Evolutionary conservation across 2,888 invertebrate genomes (phyloP).

Genomic region (Erebia ligea): DNA sequence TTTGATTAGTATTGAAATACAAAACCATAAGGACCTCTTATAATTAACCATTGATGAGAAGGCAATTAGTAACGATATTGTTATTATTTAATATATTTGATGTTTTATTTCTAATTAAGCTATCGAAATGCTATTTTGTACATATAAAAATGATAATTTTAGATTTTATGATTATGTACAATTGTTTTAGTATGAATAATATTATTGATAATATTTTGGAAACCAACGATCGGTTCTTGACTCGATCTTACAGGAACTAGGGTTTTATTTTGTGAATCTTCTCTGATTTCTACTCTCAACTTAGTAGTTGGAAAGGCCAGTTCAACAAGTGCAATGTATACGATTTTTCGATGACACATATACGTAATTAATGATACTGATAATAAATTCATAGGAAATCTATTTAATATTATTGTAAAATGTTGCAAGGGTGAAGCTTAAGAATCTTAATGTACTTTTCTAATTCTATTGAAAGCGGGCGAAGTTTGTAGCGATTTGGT

Average conservation of each 20-base stretch:
- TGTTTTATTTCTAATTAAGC: constrained; percentile 82
- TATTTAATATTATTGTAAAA: constrained; percentile 73
- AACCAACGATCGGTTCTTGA: constrained; percentile 68
- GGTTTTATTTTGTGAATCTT: constrained; percentile 62
- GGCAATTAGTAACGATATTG: constrained; percentile 82
- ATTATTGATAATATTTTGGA: constrained; percentile 75
- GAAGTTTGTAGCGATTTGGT: constrained; percentile 61
- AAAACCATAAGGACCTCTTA: constrained; percentile 84
- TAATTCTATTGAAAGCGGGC: constrained; percentile 51
- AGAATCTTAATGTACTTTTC: constrained; percentile 72
- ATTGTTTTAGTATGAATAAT: constrained; percentile 83
- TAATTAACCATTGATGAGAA: constrained; percentile 83
- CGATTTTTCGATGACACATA: constrained; percentile 82
- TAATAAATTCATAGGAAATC: constrained; percentile 77
- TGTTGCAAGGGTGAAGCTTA: constrained; percentile 74
- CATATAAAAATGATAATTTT: constrained; percentile 77
- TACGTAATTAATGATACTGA: constrained; percentile 78
- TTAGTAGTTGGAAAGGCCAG: constrained; percentile 77
- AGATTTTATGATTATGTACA: constrained; percentile 79
- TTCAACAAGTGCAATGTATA: constrained; percentile 83
- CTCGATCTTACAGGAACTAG: constrained; percentile 60
- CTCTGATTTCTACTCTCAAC: constrained; percentile 59
- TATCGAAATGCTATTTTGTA: constrained; percentile 80
- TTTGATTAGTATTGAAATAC: constrained; percentile 67
- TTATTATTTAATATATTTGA: constrained; percentile 84